A percentile compares a stretch with the other conserved stretches of the same genome.
phyloP scores from a whole-genome alignment of 2,113 vertebrate species.

The Progne subis region DNA sequence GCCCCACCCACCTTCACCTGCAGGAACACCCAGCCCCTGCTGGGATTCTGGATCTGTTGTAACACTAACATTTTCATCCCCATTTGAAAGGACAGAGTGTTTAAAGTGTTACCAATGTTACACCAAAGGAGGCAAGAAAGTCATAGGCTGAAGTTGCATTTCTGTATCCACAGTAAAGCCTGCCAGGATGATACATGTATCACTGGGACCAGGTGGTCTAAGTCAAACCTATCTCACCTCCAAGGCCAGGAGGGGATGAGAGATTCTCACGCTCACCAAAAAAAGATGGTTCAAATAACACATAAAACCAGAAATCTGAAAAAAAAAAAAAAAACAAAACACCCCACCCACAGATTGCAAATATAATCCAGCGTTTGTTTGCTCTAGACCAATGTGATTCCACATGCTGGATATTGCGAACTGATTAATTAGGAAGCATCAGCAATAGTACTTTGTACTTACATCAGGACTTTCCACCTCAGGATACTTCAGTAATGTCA shows the following conservation, averaged over 20 bases:
- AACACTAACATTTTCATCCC: rapidly evolving
- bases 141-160: background rate
- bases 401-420: background rate
- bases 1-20: background rate
- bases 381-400: background rate
- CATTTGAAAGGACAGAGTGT: rapidly evolving
- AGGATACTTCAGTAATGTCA: constrained; percentile 48
- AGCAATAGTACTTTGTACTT: constrained; percentile 16
- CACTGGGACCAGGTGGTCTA: rapidly evolving
- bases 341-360: background rate
- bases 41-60: background rate
- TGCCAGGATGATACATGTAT: rapidly evolving
- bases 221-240: background rate
- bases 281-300: background rate
- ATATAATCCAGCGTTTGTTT: background rate
- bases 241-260: background rate
- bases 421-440: constrained; percentile 11
- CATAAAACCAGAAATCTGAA: background rate
- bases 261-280: background rate
- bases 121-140: background rate
- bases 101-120: background rate
- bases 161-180: background rate
- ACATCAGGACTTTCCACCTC: constrained; percentile 39
- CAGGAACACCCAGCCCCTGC: background rate
- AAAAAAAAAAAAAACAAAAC: background rate